phyloP scores from a whole-genome alignment of 2,888 invertebrate genomes.

The Trissolcus brochymenae region DNA sequence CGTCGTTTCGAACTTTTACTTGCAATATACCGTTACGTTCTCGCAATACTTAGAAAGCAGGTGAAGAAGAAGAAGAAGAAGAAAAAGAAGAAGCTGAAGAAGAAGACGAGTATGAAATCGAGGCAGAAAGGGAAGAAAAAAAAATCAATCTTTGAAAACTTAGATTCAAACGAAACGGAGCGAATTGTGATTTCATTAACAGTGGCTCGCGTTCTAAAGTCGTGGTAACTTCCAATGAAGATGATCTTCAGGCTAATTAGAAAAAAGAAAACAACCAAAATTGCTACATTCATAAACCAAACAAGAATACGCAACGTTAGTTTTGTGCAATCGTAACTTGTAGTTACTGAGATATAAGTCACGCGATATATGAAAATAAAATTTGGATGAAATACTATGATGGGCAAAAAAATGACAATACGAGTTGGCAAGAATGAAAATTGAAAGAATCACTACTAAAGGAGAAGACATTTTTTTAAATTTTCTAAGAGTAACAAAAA shows the following conservation, averaged over 20 bases:
- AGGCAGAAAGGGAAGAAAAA: conserved; percentile 60
- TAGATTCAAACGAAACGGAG: conserved; percentile 59
- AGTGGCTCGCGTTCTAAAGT: conserved; percentile 57
- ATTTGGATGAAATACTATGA: conserved; percentile 1
- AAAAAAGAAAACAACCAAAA: conserved; percentile 24
- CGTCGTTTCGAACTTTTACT: conserved; percentile 75
- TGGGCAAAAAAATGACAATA: conserved; percentile 21
- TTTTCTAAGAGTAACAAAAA: conserved; percentile 16
- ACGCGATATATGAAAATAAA: conserved; percentile 29
- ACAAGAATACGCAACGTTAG: conserved; percentile 56
- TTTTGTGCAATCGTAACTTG: conserved; percentile 51
- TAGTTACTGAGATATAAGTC: conserved; percentile 48
- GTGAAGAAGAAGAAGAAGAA: conserved; percentile 51
- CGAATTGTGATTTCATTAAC: conserved; percentile 46
- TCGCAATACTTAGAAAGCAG: conserved; percentile 75
- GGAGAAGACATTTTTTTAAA: conserved; percentile 5
- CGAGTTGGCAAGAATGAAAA: conserved; percentile 13
- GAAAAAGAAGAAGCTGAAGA: conserved; percentile 42
- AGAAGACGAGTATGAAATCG: conserved; percentile 63
- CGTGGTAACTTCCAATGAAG: conserved; percentile 67
- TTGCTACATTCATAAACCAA: conserved; percentile 23
- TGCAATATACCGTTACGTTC: conserved; percentile 77
- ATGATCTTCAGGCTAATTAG: conserved; percentile 62
- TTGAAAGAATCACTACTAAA: conserved; percentile 8
- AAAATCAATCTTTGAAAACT: conserved; percentile 59